Evolutionary conservation across 2,888 invertebrate species (phyloP), one percentile per base, ranked within the genome.

Genomic region (Dasysyrphus tricinctus): DNA sequence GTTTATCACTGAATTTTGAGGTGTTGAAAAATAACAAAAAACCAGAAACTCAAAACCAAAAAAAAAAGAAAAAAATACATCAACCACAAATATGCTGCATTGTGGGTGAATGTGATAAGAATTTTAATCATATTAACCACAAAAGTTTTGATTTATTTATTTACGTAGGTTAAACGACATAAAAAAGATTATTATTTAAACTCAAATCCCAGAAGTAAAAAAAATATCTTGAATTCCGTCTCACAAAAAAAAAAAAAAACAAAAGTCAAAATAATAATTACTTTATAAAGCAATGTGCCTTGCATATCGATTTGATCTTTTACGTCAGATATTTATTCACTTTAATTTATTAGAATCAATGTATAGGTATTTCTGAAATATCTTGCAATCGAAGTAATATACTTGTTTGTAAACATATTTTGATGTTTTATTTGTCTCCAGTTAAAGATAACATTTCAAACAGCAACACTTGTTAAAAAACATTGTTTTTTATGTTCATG

Each of bases 401-500:
- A 61, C 39, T 59, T 39, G 59, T 61, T 39, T 19, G 39, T 19
- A 5, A 19, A 42, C 7, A 42, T 42, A 5, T 9, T 19, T 19
- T 12, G 49, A 67, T 32, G 5, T 24, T 0, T 32, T 5, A 47
- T 6, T n/a, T 24, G 51, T 1, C 11, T 63, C 14, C 3, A 19
- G 19, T 44, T n/a, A 12, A 19, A 16, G 65, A 42, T 14, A 65
- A 8, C 67, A 42, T 57, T 42, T 72, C 54, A 42, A 51, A 51
- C 14, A 65, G 29, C 47, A 51, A 44, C 65, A 76, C 72, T 69
- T 85, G 80, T 85, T 80, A 69, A 77, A 24, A 74, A 63, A 47
- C 61, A 32, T 16, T 47, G 80, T 77, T 63, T 69, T 67, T 69
- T 59, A 63, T 51, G 73, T 74, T 65, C 49, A 47, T 42, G 54